Base-by-base conservation (phyloP, 2,888 invertebrate species). In the Troglohyphantes excavatus region DNA sequence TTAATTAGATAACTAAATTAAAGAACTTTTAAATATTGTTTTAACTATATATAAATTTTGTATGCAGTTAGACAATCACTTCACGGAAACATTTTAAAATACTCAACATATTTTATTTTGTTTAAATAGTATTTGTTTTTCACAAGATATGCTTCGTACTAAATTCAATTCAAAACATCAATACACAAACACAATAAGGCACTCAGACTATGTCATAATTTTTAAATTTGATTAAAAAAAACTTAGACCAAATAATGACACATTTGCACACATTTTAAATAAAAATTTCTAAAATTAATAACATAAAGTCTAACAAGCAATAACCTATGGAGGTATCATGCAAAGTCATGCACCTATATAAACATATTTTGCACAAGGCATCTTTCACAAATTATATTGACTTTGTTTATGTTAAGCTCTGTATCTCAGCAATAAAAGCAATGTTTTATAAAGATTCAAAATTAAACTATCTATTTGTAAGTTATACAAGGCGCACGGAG, bases 341-440 rank as follows among this genome's bases (percentile, higher is more conserved):
- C 83, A 83, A 65, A 63, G 2, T 26, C 83, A 83, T 83, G 83
- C 83, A 73, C 7, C 63, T 21, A 21, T 61, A 61, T 6, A 7
- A 43, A 21, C 29, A 70, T 26, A 46, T 46, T 11, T 46, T 53
- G 9, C 5, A 39, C 39, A 11, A 13, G 39, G 39, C 13, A 53
- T 17, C 5, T 53, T 0, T n/a, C n/a, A 53, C 53, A 53, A 1
- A 11, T 17, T 53, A 5, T 13, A 53, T 53, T 53, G 9, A 53
- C 39, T 39, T 11, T n/a, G n/a, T n/a, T n/a, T 39, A 39, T 2
- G 39, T 39, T 39, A 39, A 39, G 39, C 39, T 39, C 39, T 39
- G n/a, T n/a, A 67, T 19, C 21, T 70, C 11, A 19, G 19, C 39
- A 19, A 70, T 11, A 39, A 11, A 39, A n/a, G n/a, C n/a, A n/a